Conservation (phyloP, 2,113 vertebrate genomes). For the Pluvianellus socialis region DNA sequence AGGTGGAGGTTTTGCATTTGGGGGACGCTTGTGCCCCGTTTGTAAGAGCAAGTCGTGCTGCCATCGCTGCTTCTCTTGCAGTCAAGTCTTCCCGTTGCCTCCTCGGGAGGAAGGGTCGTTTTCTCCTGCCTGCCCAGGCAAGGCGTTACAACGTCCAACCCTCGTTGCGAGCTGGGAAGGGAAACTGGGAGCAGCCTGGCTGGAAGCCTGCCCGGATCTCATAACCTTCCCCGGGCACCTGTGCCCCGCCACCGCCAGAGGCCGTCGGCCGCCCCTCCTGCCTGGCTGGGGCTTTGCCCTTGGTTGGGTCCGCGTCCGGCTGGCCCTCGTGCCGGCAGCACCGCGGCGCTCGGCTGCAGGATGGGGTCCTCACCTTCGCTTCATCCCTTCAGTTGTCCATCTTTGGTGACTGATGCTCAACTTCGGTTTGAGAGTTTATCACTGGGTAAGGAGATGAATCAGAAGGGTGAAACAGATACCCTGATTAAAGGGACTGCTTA, state of each 20-base stretch:
- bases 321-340: background rate
- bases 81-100: background rate
- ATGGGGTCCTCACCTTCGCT: background rate
- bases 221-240: background rate
- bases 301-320: background rate
- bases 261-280: fast-evolving
- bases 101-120: background rate
- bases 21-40: fast-evolving
- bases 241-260: fast-evolving
- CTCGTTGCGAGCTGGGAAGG: background rate
- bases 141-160: background rate
- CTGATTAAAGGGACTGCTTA: constrained; percentile 88
- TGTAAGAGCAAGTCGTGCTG: background rate
- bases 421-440: constrained; percentile 68
- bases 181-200: constrained; percentile 20
- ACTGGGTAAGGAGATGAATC: constrained; percentile 64
- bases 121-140: constrained; percentile 9
- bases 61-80: background rate
- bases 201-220: background rate
- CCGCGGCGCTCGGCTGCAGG: fast-evolving
- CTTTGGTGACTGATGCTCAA: constrained; percentile 36
- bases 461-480: constrained; percentile 76
- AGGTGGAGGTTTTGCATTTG: background rate
- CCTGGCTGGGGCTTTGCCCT: background rate
- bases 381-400: background rate